Evolutionary conservation across 1,140 invertebrate genomes (phyloP).

Genomic region (Eciton burchellii): DNA sequence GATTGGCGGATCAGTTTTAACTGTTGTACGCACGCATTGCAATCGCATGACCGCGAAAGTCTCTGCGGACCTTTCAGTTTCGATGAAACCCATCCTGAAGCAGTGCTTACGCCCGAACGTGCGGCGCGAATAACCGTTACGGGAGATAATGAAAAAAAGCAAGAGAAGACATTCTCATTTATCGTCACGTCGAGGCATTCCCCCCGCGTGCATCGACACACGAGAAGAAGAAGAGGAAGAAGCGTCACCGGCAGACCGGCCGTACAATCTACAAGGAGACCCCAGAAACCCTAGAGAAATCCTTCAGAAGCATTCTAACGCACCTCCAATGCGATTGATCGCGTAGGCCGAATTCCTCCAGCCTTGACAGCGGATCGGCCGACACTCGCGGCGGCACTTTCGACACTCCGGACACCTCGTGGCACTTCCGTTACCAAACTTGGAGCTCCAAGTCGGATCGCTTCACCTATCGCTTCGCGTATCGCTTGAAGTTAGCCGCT

Average conservation of each 20-base stretch:
- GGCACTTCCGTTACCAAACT: slow-evolving; percentile 21
- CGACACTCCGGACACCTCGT: slow-evolving; percentile 26
- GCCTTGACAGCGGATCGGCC: not conserved
- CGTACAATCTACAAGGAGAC: not conserved
- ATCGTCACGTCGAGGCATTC: not conserved
- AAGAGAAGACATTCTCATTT: not conserved
- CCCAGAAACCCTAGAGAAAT: not conserved
- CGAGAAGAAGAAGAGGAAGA: no score
- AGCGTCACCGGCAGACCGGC: no score
- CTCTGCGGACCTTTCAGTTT: not conserved
- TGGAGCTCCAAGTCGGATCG: not conserved
- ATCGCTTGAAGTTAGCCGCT: not conserved
- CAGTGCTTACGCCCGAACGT: not conserved
- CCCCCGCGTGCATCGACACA: not conserved
- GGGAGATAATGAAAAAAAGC: not conserved
- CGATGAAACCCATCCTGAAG: not conserved
- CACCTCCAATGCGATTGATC: slow-evolving; percentile 19
- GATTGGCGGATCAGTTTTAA: not conserved
- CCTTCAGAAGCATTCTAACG: not conserved
- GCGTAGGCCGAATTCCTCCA: not conserved
- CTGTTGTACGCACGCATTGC: not conserved
- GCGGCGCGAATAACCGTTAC: not conserved
- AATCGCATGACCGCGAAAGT: no score
- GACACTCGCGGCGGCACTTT: slow-evolving; percentile 23
- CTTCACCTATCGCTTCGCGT: not conserved